Percentiles rank a stretch among this genome's conserved stretches.
These are phyloP conservation scores for Watsonalla binaria DNA, from an alignment of 2,888 invertebrate genomes.

Conservation along the genomic window DNA sequence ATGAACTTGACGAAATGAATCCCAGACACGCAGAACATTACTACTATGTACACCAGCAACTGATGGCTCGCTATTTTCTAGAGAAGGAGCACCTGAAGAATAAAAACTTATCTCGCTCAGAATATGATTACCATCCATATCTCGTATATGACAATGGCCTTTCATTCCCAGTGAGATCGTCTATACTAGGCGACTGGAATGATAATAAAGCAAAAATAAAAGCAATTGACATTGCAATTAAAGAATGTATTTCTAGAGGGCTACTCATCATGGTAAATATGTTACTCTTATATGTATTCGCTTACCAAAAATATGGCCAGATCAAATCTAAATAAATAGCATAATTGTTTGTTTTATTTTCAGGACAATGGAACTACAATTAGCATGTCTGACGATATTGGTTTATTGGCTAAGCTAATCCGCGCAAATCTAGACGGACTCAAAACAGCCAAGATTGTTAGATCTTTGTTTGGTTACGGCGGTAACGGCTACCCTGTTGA, in stretches of 20 bases:
- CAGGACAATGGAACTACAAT: conserved; percentile 57
- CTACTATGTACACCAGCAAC: conserved; percentile 57
- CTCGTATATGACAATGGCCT: conserved; percentile 61
- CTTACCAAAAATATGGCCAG: neutral
- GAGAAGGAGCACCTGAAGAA: conserved; percentile 49
- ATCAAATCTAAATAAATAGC: neutral
- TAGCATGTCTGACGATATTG: conserved; percentile 50
- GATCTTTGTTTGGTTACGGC: conserved; percentile 57
- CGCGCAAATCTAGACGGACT: conserved; percentile 57
- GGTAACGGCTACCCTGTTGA: conserved; percentile 41
- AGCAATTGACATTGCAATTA: conserved; percentile 57
- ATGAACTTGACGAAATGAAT: conserved; percentile 55
- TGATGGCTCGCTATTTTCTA: conserved; percentile 52
- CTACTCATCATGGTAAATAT: conserved; percentile 55
- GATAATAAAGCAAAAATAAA: conserved; percentile 47
- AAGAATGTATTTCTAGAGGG: conserved; percentile 58
- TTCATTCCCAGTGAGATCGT: conserved; percentile 54
- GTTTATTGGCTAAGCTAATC: conserved; percentile 54
- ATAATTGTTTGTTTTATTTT: conserved; percentile 9
- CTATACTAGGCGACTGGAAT: conserved; percentile 34
- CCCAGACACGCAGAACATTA: conserved; percentile 58
- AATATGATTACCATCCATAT: conserved; percentile 47
- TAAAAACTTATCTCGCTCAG: conserved; percentile 16
- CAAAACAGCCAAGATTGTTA: conserved; percentile 48
- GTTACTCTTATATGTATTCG: neutral